Conservation (phyloP, 1,140 invertebrate genomes). For the Platorchestia sp. region DNA sequence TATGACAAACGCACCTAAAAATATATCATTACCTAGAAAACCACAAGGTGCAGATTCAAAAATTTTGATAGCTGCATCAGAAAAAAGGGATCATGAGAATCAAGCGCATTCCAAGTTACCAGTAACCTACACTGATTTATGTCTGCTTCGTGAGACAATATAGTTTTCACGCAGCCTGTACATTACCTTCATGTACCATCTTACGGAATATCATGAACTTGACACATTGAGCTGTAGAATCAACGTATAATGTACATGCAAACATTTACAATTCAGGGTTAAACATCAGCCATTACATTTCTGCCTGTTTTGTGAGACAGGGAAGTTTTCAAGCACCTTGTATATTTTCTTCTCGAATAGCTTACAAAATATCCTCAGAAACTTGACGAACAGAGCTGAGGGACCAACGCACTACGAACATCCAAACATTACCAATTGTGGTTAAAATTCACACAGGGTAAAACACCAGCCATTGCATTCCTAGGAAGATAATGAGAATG, state of each 20-base stretch:
- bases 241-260: too few species aligned
- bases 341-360: too few species aligned
- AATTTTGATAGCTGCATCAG: neutral
- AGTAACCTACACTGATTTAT: neutral
- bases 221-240: too few species aligned
- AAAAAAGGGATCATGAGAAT: neutral
- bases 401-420: neutral
- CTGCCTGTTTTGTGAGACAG: too few species aligned
- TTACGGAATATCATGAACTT: neutral
- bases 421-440: too few species aligned
- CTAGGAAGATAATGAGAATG: neutral
- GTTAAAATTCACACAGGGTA: neutral
- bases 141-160: neutral
- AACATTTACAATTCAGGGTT: too few species aligned
- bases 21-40: neutral
- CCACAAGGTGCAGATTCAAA: neutral
- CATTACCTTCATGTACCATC: neutral
- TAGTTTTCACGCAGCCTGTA: neutral
- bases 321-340: too few species aligned
- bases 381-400: neutral
- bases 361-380: too few species aligned
- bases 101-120: neutral
- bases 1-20: neutral
- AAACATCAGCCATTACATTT: too few species aligned
- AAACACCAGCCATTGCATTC: neutral